These are phyloP conservation scores for Chaunax sp. DNA, from an alignment of 2,797 vertebrate species.

Conservation along the genomic window DNA sequence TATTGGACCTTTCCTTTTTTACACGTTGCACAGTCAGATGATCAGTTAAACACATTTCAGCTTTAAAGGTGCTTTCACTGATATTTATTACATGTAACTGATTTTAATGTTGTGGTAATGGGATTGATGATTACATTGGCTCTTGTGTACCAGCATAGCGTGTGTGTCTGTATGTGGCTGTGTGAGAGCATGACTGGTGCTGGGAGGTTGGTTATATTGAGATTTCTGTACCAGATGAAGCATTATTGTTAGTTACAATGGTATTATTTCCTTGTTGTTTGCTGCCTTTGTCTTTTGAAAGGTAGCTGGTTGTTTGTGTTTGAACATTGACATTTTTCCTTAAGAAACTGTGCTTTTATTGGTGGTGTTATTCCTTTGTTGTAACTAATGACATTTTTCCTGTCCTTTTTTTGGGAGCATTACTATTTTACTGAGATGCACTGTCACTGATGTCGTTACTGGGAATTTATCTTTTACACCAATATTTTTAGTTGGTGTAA, in stretches of 20 bases:
- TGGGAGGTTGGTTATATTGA: conserved; percentile 38
- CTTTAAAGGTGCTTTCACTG: conserved; percentile 81
- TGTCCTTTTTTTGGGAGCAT: conserved; percentile 54
- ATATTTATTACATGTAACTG: conserved; percentile 83
- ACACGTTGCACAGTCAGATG: conserved; percentile 73
- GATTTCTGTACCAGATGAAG: conserved; percentile 62
- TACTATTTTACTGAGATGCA: conserved; percentile 73
- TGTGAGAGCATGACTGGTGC: conserved; percentile 22
- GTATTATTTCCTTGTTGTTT: conserved; percentile 41
- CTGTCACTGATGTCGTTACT: conserved; percentile 74
- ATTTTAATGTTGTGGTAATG: conserved; percentile 74
- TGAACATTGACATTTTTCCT: conserved; percentile 59
- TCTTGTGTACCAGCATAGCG: conserved; percentile 54
- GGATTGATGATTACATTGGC: conserved; percentile 62
- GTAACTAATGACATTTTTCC: conserved; percentile 57
- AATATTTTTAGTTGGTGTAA: conserved; percentile 64
- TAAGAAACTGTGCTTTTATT: conserved; percentile 63
- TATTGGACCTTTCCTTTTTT: conserved; percentile 57
- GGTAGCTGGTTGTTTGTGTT: conserved; percentile 59
- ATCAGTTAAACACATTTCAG: conserved; percentile 80
- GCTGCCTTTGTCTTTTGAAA: conserved; percentile 53
- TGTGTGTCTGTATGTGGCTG: conserved; percentile 25
- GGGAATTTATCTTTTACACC: conserved; percentile 71
- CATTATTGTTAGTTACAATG: conserved; percentile 71
- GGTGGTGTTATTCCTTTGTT: conserved; percentile 67